Conservation (phyloP, 2,797 vertebrate genomes). For the Bovichtus diacanthus region DNA sequence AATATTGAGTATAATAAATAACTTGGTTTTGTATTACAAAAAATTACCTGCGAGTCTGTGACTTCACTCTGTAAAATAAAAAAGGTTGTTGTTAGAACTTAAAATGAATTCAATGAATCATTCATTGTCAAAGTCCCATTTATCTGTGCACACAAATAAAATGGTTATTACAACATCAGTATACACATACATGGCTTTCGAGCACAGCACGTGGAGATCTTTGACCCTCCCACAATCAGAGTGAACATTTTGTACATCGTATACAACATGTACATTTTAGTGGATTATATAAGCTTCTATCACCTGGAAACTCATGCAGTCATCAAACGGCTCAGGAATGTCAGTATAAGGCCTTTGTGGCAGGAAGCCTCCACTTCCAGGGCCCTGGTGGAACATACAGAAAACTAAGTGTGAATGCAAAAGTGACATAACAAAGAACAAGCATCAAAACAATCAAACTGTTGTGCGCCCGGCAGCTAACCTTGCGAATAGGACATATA, state of each 20-base stretch:
- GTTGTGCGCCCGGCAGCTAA: slow-evolving; percentile 14
- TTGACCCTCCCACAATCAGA: background rate
- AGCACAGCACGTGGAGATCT: background rate
- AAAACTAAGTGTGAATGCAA: background rate
- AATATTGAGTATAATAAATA: background rate
- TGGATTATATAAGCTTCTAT: background rate
- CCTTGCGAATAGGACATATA: slow-evolving; percentile 84
- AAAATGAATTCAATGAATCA: background rate
- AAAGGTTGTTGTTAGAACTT: slow-evolving; percentile 3
- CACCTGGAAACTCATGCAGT: slow-evolving; percentile 68
- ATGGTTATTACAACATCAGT: no score
- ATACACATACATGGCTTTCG: background rate
- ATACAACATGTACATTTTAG: background rate
- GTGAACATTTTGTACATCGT: background rate
- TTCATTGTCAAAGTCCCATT: background rate
- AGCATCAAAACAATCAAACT: background rate
- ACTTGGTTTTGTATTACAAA: background rate
- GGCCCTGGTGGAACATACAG: slow-evolving; percentile 28
- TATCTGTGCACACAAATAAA: background rate
- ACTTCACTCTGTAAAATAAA: slow-evolving; percentile 72
- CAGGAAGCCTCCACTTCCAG: slow-evolving; percentile 44
- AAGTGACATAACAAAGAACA: background rate
- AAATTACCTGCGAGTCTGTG: slow-evolving; percentile 75
- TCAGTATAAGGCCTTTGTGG: slow-evolving; percentile 52
- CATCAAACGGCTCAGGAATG: slow-evolving; percentile 55